A percentile compares a stretch with the other conserved stretches of the same genome.
phyloP scores from a whole-genome alignment of 2,797 vertebrate genomes.

The Euthynnus affinis region DNA sequence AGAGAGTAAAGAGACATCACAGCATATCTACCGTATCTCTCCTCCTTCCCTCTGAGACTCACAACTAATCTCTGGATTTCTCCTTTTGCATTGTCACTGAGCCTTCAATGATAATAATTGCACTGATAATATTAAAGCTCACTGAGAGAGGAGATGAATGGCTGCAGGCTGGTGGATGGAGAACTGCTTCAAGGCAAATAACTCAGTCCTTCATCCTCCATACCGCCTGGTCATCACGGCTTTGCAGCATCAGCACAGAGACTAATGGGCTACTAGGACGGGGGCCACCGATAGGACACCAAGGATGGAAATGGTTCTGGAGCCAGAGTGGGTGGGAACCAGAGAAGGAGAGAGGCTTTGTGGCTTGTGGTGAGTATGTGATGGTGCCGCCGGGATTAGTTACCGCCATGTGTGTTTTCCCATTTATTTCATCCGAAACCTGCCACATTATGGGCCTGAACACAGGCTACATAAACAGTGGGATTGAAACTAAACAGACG shows the following conservation, averaged over 20 bases:
- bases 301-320: conserved; percentile 58
- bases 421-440: conserved; percentile 73
- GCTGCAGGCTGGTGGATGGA: conserved; percentile 42
- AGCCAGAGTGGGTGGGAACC: conserved; percentile 69
- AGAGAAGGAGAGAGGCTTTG: conserved; percentile 58
- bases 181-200: conserved; percentile 53
- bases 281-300: conserved; percentile 55
- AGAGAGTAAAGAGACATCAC: conserved; percentile 60
- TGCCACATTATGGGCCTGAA: conserved; percentile 65
- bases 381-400: conserved; percentile 74
- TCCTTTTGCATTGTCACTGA: conserved; percentile 49
- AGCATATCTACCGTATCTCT: conserved; percentile 39
- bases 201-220: conserved; percentile 49
- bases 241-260: conserved; percentile 67
- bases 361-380: conserved; percentile 73
- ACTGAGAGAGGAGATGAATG: conserved; percentile 23
- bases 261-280: conserved; percentile 60
- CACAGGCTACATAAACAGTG: conserved; percentile 68
- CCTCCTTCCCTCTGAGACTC: conserved; percentile 47
- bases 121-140: conserved; percentile 52
- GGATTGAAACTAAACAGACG: conserved; percentile 64
- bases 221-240: conserved; percentile 46
- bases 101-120: conserved; percentile 61
- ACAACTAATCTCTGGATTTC: conserved; percentile 46
- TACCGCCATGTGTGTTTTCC: conserved; percentile 76